A percentile compares a stretch with the other conserved stretches of the same genome.
Evolutionary conservation across 2,888 invertebrate genomes (phyloP).

Genomic region (Ashinkailepas kermadecensis): DNA sequence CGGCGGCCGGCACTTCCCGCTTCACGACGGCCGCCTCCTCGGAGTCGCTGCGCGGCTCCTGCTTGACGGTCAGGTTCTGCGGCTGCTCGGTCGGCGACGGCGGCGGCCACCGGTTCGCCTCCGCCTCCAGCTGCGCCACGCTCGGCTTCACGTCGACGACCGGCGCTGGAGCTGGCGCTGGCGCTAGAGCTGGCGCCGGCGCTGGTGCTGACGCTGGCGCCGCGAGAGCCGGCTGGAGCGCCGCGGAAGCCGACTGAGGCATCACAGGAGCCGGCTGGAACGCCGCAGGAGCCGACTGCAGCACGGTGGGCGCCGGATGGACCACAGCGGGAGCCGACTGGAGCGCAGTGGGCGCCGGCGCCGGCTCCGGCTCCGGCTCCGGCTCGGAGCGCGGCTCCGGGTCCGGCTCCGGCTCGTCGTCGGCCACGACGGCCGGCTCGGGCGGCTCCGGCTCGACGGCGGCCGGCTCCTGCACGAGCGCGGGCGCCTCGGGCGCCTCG

Average conservation of each 20-base stretch:
- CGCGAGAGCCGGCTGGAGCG: neutral
- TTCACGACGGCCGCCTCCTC: neutral
- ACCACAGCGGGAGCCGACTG: neutral
- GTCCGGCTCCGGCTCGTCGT: neutral
- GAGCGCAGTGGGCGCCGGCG: neutral
- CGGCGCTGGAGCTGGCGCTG: neutral
- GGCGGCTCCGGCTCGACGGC: neutral
- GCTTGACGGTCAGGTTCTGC: constrained; percentile 22
- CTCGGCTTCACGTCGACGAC: constrained; percentile 7
- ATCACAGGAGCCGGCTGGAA: no score
- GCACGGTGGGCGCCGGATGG: no score
- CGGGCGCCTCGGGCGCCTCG: neutral
- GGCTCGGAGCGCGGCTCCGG: neutral
- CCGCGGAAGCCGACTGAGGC: no score
- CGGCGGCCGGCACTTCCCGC: neutral
- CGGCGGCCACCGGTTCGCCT: constrained; percentile 34
- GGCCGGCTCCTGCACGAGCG: neutral
- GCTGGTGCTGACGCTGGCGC: neutral
- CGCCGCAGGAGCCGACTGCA: no score
- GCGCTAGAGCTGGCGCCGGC: neutral
- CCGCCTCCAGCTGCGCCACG: neutral
- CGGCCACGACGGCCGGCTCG: no score
- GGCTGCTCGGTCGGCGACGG: constrained; percentile 24
- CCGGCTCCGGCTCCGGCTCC: neutral
- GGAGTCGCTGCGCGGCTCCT: neutral